These are phyloP conservation scores for Eurystomus gularis DNA, from an alignment of 2,113 vertebrate genomes.

Conservation along the genomic window DNA sequence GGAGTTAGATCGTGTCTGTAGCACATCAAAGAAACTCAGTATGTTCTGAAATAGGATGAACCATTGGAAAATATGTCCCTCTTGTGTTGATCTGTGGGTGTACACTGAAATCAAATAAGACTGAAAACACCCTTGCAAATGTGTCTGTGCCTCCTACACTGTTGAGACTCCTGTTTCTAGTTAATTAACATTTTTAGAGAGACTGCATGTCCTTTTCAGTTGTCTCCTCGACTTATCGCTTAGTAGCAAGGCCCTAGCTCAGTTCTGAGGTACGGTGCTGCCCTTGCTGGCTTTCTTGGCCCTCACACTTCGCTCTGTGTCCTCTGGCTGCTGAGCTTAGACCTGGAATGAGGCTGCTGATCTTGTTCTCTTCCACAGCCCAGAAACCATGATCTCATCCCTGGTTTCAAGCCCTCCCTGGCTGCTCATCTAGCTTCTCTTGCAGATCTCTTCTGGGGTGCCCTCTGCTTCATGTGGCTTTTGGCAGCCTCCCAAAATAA, in stretches of 20 bases:
- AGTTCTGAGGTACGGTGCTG: neutral
- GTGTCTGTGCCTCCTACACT: constrained; percentile 15
- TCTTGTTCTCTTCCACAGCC: neutral
- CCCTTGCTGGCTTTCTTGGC: neutral
- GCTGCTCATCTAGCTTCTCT: neutral
- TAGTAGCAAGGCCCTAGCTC: neutral
- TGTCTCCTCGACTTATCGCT: neutral
- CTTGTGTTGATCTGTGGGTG: constrained; percentile 18
- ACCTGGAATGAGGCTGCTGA: neutral
- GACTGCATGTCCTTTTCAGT: neutral
- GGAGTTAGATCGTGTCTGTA: neutral
- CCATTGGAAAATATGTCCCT: neutral
- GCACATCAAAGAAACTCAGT: neutral
- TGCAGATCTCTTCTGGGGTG: neutral
- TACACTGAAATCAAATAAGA: constrained; percentile 11
- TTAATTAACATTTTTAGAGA: constrained; percentile 3
- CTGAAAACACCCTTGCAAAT: constrained; percentile 14
- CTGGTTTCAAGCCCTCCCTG: neutral
- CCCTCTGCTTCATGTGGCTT: neutral
- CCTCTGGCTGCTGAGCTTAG: neutral
- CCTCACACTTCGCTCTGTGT: neutral
- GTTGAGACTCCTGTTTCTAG: constrained; percentile 34
- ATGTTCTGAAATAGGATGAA: constrained; percentile 16
- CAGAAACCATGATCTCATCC: neutral
- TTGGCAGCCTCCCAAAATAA: neutral